A percentile compares a stretch with the other conserved stretches of the same genome.
Evolutionary conservation across 2,797 vertebrate species (phyloP).

Genomic region (Xiphorhynchus erythropygius): DNA sequence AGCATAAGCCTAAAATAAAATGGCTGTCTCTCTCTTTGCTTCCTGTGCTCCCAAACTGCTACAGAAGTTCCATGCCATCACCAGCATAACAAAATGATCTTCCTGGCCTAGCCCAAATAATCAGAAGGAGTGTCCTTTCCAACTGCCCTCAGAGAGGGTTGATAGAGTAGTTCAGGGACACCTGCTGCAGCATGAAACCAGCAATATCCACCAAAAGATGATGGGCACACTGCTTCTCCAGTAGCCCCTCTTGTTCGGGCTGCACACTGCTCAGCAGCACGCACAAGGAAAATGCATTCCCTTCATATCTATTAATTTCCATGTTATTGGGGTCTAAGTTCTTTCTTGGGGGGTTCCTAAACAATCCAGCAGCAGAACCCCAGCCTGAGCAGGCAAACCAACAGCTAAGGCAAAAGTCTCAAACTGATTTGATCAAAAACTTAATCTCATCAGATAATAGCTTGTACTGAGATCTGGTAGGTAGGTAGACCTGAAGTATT

Average conservation of each 20-base stretch:
- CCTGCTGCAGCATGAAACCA: background rate
- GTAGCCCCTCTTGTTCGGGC: background rate
- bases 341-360: background rate
- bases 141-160: background rate
- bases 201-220: accelerated
- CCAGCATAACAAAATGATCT: background rate
- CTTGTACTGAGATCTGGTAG: background rate
- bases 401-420: background rate
- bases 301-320: background rate
- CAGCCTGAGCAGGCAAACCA: background rate
- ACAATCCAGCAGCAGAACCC: background rate
- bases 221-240: background rate
- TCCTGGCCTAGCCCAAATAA: background rate
- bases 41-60: conserved; percentile 59
- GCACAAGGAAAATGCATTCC: background rate
- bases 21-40: conserved; percentile 65
- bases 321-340: background rate
- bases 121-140: background rate
- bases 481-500: background rate
- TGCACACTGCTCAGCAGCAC: background rate
- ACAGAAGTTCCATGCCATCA: background rate
- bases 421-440: background rate
- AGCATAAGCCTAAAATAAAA: conserved; percentile 73
- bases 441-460: background rate
- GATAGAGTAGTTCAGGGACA: background rate